phyloP scores from a whole-genome alignment of 1,140 invertebrate genomes.

The Ectropis grisescens region DNA sequence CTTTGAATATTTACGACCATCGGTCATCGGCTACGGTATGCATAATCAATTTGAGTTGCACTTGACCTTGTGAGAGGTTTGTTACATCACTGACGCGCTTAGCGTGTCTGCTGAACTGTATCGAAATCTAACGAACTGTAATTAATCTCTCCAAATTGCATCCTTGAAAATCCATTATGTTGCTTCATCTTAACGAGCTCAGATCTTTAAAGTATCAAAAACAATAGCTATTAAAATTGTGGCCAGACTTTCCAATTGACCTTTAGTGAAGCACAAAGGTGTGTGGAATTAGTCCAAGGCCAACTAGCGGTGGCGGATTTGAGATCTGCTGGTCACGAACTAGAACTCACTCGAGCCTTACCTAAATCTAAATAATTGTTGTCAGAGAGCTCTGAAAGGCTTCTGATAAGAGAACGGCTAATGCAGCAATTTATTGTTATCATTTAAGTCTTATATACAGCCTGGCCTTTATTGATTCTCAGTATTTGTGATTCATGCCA shows the following conservation, averaged over 20 bases:
- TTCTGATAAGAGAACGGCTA: constrained; percentile 18
- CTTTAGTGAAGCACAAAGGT: constrained; percentile 40
- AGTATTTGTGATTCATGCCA: too few species aligned
- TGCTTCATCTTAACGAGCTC: constrained; percentile 10
- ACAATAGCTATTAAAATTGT: constrained; percentile 13
- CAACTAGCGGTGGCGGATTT: constrained; percentile 41
- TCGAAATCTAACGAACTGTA: too few species aligned
- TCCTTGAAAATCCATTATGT: constrained; percentile 13
- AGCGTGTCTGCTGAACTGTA: background rate
- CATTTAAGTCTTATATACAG: too few species aligned
- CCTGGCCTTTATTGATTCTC: too few species aligned
- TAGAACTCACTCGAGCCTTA: constrained; percentile 20
- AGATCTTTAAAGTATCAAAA: constrained; percentile 13
- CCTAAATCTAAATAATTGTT: constrained; percentile 31
- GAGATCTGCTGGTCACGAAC: constrained; percentile 50
- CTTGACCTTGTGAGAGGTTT: constrained; percentile 49
- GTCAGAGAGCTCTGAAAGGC: constrained; percentile 3
- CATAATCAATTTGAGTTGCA: constrained; percentile 30
- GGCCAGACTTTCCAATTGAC: constrained; percentile 55
- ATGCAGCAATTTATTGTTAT: constrained; percentile 3
- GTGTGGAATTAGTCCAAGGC: constrained; percentile 59
- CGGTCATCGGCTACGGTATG: constrained; percentile 8
- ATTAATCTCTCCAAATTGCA: too few species aligned
- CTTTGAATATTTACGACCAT: too few species aligned
- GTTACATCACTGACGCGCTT: constrained; percentile 20